phyloP scores from a whole-genome alignment of 2,888 invertebrate genomes.

The Agrochola lychnidis region DNA sequence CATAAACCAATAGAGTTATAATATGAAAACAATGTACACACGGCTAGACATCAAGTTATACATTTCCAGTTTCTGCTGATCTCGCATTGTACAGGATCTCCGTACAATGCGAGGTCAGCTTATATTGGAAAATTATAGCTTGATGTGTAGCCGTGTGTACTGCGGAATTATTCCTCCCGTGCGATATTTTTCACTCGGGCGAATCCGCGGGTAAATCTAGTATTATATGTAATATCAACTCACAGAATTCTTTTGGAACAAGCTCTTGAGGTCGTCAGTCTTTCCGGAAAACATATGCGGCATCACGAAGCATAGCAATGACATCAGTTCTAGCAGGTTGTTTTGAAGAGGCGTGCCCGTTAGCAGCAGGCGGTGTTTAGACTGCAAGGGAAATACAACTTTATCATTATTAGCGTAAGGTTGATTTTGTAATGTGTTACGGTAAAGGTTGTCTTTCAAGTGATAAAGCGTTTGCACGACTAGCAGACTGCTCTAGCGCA shows the following conservation, averaged over 20 bases:
- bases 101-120: no score
- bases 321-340: constrained; percentile 98
- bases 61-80: no score
- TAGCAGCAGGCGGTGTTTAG: constrained; percentile 95
- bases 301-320: constrained; percentile 98
- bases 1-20: no score
- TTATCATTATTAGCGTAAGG: not conserved
- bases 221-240: constrained; percentile 45
- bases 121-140: no score
- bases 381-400: constrained; percentile 86
- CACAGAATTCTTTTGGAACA: constrained; percentile 95
- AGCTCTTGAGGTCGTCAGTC: constrained; percentile 95
- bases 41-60: no score
- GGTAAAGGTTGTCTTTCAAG: not conserved
- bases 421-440: constrained; percentile 1
- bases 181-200: no score
- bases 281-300: constrained; percentile 97
- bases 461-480: not conserved
- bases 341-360: constrained; percentile 99
- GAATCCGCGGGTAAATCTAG: no score
- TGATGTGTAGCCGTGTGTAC: no score
- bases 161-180: no score
- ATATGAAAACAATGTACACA: no score
- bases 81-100: no score
- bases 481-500: not conserved